Evolutionary conservation across 1,140 invertebrate species (phyloP), one percentile per base, ranked within the genome.

Genomic region (Polypedilum vanderplanki): DNA sequence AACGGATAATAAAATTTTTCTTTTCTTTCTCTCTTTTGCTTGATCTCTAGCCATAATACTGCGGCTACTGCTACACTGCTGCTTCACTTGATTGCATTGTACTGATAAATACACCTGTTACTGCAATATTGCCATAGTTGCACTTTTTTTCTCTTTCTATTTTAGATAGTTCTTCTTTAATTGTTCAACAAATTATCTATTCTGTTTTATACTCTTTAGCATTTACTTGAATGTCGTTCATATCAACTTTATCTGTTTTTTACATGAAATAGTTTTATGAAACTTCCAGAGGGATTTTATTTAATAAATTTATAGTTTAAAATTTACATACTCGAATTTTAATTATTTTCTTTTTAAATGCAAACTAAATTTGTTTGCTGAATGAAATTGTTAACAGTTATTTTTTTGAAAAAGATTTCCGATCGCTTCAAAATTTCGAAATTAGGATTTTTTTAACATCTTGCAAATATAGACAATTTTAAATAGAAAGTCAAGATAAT

Each of bases 151-250:
- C n/a, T 57, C 12, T 46, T 46, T 46, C 41, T 8, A 10, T 8
- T 8, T 46, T 8, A n/a, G n/a, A n/a, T n/a, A n/a, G n/a, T n/a
- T n/a, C n/a, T 12, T 15, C n/a, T 15, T 57, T 57, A 57, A 57
- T 57, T 57, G 46, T n/a, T 57, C 46, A 57, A 57, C 46, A 57
- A 57, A 57, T 57, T 57, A 57, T 57, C 46, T 57, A 9, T n/a
- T 57, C 12, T 57, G 9, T 57, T 57, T 4, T 57, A 9, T n/a
- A 12, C 12, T 57, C 46, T 57, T 57, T 4, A 57, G 12, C 15
- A 12, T 15, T 57, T 5, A 33, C 24, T 33, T 33, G n/a, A 57
- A 57, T 57, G 46, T 57, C 46, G 10, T n/a, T 57, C 5, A 33
- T 33, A 33, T 57, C 46, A 57, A 57, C 46, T 57, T 57, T 57